Percentiles rank a stretch among this genome's conserved stretches.
Conservation (phyloP, 2,888 invertebrate genomes). For the Diaprepes abbreviatus region DNA sequence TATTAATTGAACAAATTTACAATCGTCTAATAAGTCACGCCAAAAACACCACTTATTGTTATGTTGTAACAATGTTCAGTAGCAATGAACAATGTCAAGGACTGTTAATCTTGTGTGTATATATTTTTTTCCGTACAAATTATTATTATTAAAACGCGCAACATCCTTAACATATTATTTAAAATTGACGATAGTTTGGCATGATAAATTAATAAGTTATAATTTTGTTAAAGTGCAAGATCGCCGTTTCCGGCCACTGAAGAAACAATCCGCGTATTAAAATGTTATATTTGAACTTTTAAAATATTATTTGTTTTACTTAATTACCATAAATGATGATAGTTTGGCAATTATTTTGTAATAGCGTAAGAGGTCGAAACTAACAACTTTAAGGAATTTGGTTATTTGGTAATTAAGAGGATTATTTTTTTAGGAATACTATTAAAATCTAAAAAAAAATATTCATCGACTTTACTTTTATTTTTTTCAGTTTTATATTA, state of each 20-base stretch:
- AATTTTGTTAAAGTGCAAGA: neutral
- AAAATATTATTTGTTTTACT: too few species aligned
- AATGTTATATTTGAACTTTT: too few species aligned
- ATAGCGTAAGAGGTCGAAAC: too few species aligned
- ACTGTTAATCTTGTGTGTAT: neutral
- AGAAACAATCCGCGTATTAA: too few species aligned
- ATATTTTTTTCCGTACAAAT: neutral
- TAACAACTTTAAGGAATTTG: too few species aligned
- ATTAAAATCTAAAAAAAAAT: too few species aligned
- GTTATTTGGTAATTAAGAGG: too few species aligned
- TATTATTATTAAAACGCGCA: neutral
- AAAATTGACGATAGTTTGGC: neutral
- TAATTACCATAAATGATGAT: too few species aligned
- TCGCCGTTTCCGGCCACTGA: neutral
- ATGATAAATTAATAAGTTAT: neutral
- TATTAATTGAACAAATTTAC: constrained; percentile 5
- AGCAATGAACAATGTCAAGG: constrained; percentile 27
- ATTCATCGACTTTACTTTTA: too few species aligned
- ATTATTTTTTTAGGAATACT: too few species aligned
- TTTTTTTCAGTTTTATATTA: too few species aligned
- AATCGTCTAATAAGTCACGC: constrained; percentile 24
- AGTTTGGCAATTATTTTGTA: too few species aligned
- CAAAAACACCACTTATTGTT: neutral
- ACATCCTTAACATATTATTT: neutral
- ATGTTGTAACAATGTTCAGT: constrained; percentile 11